Conservation (phyloP, 2,797 vertebrate genomes). For the Sarcophilus harrisii region DNA sequence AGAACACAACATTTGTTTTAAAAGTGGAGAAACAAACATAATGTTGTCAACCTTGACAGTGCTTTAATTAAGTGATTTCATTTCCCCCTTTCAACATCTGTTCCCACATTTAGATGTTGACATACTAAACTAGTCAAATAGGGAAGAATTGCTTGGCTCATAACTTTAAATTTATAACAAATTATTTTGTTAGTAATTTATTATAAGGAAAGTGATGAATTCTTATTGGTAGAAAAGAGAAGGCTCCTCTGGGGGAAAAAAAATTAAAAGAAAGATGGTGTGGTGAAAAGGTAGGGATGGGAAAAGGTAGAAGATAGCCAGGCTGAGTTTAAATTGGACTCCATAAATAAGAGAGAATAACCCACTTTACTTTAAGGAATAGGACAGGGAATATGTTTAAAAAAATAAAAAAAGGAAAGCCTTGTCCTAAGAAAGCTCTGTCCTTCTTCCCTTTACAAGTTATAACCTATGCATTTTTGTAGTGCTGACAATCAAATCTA, state of each 20-base stretch:
- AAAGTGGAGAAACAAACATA: not conserved
- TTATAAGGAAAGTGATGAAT: not conserved
- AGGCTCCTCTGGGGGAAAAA: not conserved
- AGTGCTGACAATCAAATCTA: not conserved
- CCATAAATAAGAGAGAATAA: not conserved
- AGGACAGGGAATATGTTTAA: not conserved
- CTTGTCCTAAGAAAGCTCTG: not conserved
- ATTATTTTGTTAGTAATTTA: not conserved
- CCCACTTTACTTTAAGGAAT: not conserved
- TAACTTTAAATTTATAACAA: not conserved
- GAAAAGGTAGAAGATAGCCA: not conserved
- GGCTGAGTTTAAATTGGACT: not conserved
- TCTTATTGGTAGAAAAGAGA: not conserved
- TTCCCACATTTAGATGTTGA: not conserved
- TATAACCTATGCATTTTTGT: not conserved
- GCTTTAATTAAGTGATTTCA: not conserved
- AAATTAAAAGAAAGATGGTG: not conserved
- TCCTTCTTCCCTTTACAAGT: not conserved
- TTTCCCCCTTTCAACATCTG: not conserved
- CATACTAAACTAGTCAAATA: not conserved
- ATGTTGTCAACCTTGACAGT: not conserved
- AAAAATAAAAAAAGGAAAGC: not conserved
- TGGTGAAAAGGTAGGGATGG: not conserved
- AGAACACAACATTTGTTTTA: not conserved
- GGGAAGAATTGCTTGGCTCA: too few relatives aligned